phyloP scores from a whole-genome alignment of 2,113 vertebrate genomes.

The Grammomys dolichurus region DNA sequence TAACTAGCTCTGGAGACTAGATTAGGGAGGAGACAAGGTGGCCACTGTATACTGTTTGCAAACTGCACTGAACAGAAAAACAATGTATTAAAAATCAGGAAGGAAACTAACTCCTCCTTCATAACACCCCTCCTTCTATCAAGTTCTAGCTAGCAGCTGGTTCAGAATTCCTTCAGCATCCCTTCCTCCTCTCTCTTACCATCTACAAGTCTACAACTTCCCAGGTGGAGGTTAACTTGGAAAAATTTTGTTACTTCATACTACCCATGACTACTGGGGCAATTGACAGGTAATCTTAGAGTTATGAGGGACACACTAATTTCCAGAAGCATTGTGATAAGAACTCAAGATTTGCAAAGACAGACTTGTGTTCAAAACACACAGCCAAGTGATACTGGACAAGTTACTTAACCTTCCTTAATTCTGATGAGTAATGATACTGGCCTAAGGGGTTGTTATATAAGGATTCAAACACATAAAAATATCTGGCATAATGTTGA shows the following conservation, averaged over 20 bases:
- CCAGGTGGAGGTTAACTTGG: neutral
- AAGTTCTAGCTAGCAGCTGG: neutral
- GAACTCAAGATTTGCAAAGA: neutral
- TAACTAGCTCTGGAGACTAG: constrained; percentile 25
- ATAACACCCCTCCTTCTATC: neutral
- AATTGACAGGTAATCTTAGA: neutral
- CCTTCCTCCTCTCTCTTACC: neutral
- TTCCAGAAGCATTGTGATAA: neutral
- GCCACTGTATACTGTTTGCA: neutral
- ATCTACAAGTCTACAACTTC: neutral
- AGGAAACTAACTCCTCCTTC: neutral
- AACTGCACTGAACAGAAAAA: constrained; percentile 8
- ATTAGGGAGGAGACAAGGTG: neutral
- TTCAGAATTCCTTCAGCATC: neutral
- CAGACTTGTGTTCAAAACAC: neutral
- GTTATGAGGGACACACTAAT: neutral
- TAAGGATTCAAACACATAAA: neutral
- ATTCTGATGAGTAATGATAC: constrained; percentile 2
- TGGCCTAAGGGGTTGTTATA: neutral
- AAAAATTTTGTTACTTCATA: neutral
- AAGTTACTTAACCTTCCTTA: constrained; percentile 20
- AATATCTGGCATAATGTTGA: constrained; percentile 9
- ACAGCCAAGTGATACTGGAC: neutral
- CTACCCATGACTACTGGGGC: neutral
- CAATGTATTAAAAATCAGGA: constrained; percentile 12